phyloP scores from a whole-genome alignment of 2,888 invertebrate genomes.

The Dynastes maya region DNA sequence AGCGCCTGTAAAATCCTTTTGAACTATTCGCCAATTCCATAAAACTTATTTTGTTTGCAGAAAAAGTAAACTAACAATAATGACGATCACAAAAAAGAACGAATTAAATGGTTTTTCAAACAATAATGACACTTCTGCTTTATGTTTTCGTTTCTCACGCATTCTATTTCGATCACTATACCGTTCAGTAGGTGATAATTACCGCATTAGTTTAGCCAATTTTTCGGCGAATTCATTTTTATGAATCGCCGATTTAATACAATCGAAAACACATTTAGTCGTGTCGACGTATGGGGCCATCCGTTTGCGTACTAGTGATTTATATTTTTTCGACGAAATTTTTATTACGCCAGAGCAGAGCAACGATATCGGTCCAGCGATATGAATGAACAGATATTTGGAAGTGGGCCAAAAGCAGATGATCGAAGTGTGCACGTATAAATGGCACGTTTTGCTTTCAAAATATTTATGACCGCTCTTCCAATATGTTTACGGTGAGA shows the following conservation, averaged over 20 bases:
- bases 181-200: slow-evolving; percentile 1
- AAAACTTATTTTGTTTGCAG: too few relatives aligned
- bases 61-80: too few relatives aligned
- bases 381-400: slow-evolving; percentile 41
- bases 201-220: not conserved
- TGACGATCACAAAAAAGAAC: too few relatives aligned
- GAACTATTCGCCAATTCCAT: too few relatives aligned
- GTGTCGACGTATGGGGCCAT: not conserved
- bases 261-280: slow-evolving; percentile 16
- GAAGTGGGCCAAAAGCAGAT: slow-evolving; percentile 23
- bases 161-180: too few relatives aligned
- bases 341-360: not conserved
- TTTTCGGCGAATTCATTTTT: not conserved
- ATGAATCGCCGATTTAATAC: slow-evolving; percentile 9
- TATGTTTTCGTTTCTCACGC: too few relatives aligned
- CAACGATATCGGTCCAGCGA: not conserved
- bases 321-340: slow-evolving; percentile 25
- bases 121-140: not conserved
- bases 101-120: not conserved
- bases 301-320: not conserved
- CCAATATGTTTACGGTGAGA: slow-evolving; percentile 21
- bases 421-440: slow-evolving; percentile 16
- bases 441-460: slow-evolving; percentile 10
- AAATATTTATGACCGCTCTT: slow-evolving; percentile 27
- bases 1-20: too few relatives aligned